Base-by-base conservation (phyloP, 1,140 invertebrate species). In the Mactra quadrangularis region DNA sequence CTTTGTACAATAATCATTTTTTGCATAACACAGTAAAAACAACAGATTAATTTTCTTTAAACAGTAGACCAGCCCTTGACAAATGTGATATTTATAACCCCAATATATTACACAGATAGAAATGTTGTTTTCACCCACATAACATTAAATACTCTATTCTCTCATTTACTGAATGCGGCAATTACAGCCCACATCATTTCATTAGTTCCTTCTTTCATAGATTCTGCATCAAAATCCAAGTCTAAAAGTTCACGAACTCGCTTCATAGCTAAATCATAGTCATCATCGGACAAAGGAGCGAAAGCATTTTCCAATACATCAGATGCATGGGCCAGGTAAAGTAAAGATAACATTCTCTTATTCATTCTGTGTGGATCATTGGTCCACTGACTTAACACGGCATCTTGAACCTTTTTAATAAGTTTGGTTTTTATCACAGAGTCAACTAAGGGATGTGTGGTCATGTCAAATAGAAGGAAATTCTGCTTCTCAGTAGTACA, bases 261-360 rank as follows among this genome's bases (percentile, higher is more conserved):
- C 89, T 98, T 97, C 96, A 99, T 99, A 55, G 98, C 99, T 81
- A 99, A 94, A 94, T 99, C 99, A 92, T 99, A 99, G 92, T 99
- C 98, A 90, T 99, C 98, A 93, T 99, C 98, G 52, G 97, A 99
- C 1, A 99, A 94, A 1, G 98, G 98, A 27, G 97, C 98, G 94
- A 99, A 99, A n/a, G 99, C 99, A 94, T 99, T 99, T 94, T 99
- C 99, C 6, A 99, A 94, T 19, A 99, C 99, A 94, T 99, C 99
- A 60, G 98, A 98, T 19, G 98, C 97, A 93, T 99, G 98, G 27
- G 98, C 98, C 68, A 99, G 94, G 92, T 99, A 97, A 88, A 99
- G 96, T 62, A 99, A 94, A 27, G 98, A 96, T 84, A 99, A 93
- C 84, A 97, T 96, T 57, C 99, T 95, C 92, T 97, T 97, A 90